Evolutionary conservation across 2,888 invertebrate genomes (phyloP).

Genomic region (Polydrusus tereticollis): DNA sequence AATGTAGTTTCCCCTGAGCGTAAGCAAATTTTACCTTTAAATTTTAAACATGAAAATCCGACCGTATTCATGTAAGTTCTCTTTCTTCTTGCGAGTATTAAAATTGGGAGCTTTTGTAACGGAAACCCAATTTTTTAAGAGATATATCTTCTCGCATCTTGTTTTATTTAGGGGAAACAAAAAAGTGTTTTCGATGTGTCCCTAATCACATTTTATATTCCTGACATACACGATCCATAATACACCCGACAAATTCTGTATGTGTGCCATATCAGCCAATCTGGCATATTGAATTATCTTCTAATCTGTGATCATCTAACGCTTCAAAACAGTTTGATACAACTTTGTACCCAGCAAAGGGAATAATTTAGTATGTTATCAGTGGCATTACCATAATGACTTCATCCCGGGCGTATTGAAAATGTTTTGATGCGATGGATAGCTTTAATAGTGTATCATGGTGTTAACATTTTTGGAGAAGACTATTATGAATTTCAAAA

Average conservation of each 20-base stretch:
- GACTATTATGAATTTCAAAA: too few species aligned
- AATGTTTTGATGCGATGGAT: constrained; percentile 1
- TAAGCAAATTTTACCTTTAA: constrained; percentile 50
- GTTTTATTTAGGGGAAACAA: constrained; percentile 19
- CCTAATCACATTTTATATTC: background rate
- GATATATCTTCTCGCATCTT: constrained; percentile 18
- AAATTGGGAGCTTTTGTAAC: constrained; percentile 46
- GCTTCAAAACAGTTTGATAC: constrained; percentile 44
- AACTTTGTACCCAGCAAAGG: constrained; percentile 42
- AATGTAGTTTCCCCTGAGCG: constrained; percentile 54
- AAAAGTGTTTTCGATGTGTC: background rate
- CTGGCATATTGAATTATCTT: constrained; percentile 36
- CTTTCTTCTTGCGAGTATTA: constrained; percentile 33
- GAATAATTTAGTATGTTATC: constrained; percentile 48
- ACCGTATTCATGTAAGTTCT: constrained; percentile 40
- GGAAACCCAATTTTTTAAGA: constrained; percentile 35
- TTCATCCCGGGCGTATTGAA: constrained; percentile 24
- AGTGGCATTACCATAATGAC: constrained; percentile 44
- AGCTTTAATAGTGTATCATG: background rate
- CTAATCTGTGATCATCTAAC: constrained; percentile 48
- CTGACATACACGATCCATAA: background rate
- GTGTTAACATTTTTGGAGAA: too few species aligned
- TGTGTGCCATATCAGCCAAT: background rate
- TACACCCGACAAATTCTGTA: too few species aligned
- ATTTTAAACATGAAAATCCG: constrained; percentile 48